Conservation (phyloP, 2,113 vertebrate species). For the Petaurus breviceps region DNA sequence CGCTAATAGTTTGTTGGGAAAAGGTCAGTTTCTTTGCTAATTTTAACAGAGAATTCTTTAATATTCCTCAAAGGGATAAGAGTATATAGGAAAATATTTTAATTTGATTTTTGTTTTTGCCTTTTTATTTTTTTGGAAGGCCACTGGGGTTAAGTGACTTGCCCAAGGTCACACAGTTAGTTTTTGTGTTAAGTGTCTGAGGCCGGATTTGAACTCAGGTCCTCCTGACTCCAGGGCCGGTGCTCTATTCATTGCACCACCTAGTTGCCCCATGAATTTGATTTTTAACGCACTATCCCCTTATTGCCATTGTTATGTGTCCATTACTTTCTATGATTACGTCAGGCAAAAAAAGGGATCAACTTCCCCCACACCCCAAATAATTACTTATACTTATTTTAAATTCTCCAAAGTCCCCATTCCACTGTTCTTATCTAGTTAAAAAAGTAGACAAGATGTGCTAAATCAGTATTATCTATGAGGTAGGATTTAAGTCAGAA, state of each 20-base stretch:
- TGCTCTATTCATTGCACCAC: no score
- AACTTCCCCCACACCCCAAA: background rate
- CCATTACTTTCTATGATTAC: background rate
- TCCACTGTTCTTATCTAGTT: background rate
- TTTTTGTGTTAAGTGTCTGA: no score
- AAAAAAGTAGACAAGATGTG: no score
- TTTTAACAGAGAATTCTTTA: background rate
- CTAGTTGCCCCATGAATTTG: no score
- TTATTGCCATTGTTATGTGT: background rate
- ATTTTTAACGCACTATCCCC: background rate
- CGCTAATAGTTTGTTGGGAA: background rate
- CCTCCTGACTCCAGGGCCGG: no score
- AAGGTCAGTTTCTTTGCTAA: background rate
- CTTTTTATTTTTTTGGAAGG: no score
- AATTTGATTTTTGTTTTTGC: no score
- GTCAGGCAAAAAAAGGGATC: background rate
- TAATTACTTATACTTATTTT: background rate
- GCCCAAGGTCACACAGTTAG: no score
- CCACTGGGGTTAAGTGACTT: no score
- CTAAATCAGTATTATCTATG: constrained; percentile 11
- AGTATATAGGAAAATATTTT: background rate
- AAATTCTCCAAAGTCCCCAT: background rate
- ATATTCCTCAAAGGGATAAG: background rate
- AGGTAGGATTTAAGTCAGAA: background rate
- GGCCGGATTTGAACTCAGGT: no score